Conservation (phyloP, 2,797 vertebrate species). For the Karalla daura region DNA sequence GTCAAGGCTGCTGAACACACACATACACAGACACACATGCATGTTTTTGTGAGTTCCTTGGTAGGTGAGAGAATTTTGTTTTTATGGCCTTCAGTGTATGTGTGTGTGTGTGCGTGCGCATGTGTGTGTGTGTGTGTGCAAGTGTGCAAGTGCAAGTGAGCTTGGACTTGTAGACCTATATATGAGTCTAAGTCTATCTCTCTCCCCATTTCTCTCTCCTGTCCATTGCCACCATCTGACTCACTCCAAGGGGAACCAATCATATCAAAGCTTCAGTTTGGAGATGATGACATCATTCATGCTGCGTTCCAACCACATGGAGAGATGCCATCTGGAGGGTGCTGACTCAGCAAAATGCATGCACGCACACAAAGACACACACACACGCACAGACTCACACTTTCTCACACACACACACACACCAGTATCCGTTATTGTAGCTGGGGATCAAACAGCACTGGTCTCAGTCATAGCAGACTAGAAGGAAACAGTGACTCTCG, state of each 20-base stretch:
- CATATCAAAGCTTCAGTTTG: slow-evolving; percentile 43
- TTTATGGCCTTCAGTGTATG: no score
- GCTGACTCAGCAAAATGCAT: slow-evolving; percentile 75
- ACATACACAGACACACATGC: slow-evolving; percentile 9
- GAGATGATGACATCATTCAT: slow-evolving; percentile 65
- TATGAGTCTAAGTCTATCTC: not conserved
- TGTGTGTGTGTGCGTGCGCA: not conserved
- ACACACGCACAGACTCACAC: no score
- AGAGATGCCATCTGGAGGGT: slow-evolving; percentile 74
- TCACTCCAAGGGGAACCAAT: slow-evolving; percentile 59
- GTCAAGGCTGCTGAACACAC: slow-evolving; percentile 27
- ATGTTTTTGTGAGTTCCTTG: no score
- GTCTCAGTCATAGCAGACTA: slow-evolving; percentile 4
- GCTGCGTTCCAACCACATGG: slow-evolving; percentile 57
- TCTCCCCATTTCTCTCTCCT: not conserved
- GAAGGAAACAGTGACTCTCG: not conserved
- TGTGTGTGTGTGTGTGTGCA: not conserved
- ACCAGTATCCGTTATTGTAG: slow-evolving; percentile 13
- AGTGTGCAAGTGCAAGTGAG: no score
- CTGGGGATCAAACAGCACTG: slow-evolving; percentile 13
- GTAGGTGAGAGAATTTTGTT: no score
- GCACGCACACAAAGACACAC: slow-evolving; percentile 30
- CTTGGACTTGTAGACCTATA: not conserved
- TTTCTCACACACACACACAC: not conserved
- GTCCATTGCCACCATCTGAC: slow-evolving; percentile 55